Evolutionary conservation across 2,797 vertebrate genomes (phyloP), one percentile per base, ranked within the genome.

Genomic region (Danio tinwini): DNA sequence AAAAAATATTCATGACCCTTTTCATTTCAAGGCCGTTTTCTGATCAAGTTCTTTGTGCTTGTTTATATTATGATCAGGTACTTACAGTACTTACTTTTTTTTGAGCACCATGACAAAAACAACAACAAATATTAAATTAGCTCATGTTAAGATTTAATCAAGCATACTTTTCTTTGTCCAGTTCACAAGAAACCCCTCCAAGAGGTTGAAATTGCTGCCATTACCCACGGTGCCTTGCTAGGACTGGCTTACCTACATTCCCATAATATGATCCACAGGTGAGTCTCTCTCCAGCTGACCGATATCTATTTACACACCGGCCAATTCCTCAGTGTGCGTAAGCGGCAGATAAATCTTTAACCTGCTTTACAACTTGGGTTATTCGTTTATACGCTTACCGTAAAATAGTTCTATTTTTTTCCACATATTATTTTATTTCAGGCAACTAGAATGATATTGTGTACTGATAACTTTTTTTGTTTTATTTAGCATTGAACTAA

Each of bases 131-230:
- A 9, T 76, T 42, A 13, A 50, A 9, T 67, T 7, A 11, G 11
- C 13, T 40, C 16, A 16, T 21, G 9, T 42, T 50, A 13, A 11
- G 59, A n/a, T n/a, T n/a, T n/a, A n/a, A 56, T 76, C 44, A 58
- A 67, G n/a, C 37, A n/a, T 56, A 6, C 42, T 29, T 52, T 29
- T 74, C 14, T 74, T 78, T 78, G 11, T 0, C 0, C 61, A 99
- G 98, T 99, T 94, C 98, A 99, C 89, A 99, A 99, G 92, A 99
- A 98, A 84, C 96, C 98, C 63, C 97, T 99, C 87, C 97, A 98
- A 92, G 98, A 99, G 93, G 93, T 99, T 87, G 98, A 99, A 92
- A 99, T 99, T 65, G 96, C 97, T 94, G 98, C 98, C 96, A 97
- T 99, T 94, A 98, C 97, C 90, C 96, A 99, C 0, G 97, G 97